phyloP scores from a whole-genome alignment of 2,888 invertebrate species.

The Nemotelus nigrinus region DNA sequence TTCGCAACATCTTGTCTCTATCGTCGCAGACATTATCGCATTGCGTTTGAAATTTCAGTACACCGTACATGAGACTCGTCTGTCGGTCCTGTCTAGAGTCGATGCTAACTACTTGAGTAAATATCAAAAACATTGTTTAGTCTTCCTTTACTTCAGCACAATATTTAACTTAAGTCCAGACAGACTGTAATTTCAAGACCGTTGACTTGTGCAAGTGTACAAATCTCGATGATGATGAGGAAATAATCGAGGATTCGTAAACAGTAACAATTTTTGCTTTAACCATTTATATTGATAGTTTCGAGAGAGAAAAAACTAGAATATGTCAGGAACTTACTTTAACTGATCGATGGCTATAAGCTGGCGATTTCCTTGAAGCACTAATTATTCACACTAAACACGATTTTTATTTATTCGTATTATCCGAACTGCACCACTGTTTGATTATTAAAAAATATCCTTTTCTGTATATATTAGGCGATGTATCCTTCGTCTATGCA shows the following conservation, averaged over 20 bases:
- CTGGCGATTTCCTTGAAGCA: not conserved
- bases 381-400: not conserved
- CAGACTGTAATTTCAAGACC: no score
- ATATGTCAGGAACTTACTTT: not conserved
- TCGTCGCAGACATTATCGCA: no score
- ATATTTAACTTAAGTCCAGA: no score
- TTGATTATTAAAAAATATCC: conserved; percentile 23
- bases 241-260: no score
- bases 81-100: not conserved
- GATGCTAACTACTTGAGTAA: conserved; percentile 8
- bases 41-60: no score
- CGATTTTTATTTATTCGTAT: not conserved
- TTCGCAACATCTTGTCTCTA: not conserved
- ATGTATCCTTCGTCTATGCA: conserved; percentile 32
- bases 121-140: not conserved
- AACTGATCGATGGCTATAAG: not conserved
- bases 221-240: no score
- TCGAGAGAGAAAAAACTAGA: no score
- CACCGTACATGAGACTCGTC: not conserved
- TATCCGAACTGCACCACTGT: conserved; percentile 19
- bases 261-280: no score
- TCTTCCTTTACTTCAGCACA: not conserved
- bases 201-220: no score
- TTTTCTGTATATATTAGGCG: conserved; percentile 24
- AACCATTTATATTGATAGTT: no score